A percentile compares a stretch with the other conserved stretches of the same genome.
phyloP scores from a whole-genome alignment of 2,113 vertebrate genomes.

The Ancistrus triradiatus region DNA sequence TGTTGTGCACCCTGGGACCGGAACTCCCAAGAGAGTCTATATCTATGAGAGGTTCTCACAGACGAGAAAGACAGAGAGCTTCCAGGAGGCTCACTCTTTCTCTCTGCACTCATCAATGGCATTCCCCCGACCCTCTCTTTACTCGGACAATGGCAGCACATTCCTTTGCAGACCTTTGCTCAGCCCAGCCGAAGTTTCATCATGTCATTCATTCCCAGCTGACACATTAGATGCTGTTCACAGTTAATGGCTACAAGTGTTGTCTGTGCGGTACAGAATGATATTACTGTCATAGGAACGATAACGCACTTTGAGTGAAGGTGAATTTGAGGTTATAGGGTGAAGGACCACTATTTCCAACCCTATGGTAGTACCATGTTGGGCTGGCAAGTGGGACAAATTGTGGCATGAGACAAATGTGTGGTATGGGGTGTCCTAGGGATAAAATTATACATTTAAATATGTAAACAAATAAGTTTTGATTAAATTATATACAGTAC shows the following conservation, averaged over 20 bases:
- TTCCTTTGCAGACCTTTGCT: conserved; percentile 70
- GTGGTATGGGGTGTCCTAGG: too few relatives aligned
- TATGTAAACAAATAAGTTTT: too few relatives aligned
- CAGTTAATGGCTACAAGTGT: conserved; percentile 2
- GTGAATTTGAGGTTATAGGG: too few relatives aligned
- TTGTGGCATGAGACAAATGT: too few relatives aligned
- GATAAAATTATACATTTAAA: too few relatives aligned
- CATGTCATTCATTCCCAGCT: conserved; percentile 60
- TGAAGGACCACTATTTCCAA: too few relatives aligned
- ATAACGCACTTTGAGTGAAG: too few relatives aligned
- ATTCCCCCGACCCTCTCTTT: conserved; percentile 72
- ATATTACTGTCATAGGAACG: too few relatives aligned
- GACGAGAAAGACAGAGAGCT: conserved; percentile 48
- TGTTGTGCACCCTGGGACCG: conserved; percentile 70
- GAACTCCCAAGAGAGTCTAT: conserved; percentile 59
- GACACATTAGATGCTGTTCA: conserved; percentile 21
- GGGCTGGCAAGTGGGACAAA: too few relatives aligned
- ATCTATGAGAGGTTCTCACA: conserved; percentile 64
- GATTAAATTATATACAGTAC: too few relatives aligned
- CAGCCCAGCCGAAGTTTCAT: conserved; percentile 54
- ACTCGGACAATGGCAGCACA: conserved; percentile 70
- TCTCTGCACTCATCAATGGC: conserved; percentile 75
- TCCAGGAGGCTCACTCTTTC: conserved; percentile 75
- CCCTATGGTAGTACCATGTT: too few relatives aligned
- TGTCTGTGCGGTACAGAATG: conserved; percentile 12